Conservation (phyloP, 1,140 invertebrate species). For the Drosophila elegans region DNA sequence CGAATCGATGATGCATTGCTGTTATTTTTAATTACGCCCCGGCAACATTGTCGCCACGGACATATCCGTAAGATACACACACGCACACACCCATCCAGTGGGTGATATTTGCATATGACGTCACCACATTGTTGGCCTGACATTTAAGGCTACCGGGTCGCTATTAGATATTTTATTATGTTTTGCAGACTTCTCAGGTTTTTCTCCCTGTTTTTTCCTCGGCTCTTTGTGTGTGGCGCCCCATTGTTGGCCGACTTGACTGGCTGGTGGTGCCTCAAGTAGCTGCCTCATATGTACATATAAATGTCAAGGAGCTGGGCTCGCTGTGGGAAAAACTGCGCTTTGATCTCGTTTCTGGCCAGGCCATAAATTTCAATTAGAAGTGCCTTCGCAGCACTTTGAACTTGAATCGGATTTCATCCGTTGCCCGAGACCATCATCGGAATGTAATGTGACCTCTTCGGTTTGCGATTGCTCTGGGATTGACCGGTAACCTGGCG, state of each 20-base stretch:
- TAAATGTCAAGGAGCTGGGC: conserved; percentile 59
- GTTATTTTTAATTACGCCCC: conserved; percentile 73
- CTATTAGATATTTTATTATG: conserved; percentile 67
- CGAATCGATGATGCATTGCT: conserved; percentile 77
- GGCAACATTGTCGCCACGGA: conserved; percentile 51
- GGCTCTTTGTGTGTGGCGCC: conserved; percentile 41
- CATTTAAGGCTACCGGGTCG: conserved; percentile 75
- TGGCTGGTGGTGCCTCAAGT: conserved; percentile 30
- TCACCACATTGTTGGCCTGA: conserved; percentile 57
- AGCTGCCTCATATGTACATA: conserved; percentile 54
- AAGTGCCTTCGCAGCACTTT: conserved; percentile 34
- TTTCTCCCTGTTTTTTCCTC: conserved; percentile 42
- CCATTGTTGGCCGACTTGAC: conserved; percentile 43
- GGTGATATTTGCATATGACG: conserved; percentile 71
- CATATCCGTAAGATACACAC: conserved; percentile 51
- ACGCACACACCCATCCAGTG: conserved; percentile 31
- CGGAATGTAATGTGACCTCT: neutral
- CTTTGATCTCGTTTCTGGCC: conserved; percentile 57
- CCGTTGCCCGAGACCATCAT: neutral
- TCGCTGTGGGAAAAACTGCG: conserved; percentile 50
- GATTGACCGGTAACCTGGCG: conserved; percentile 18
- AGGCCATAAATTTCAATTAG: conserved; percentile 58
- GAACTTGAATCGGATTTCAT: conserved; percentile 35
- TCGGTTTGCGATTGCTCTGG: neutral
- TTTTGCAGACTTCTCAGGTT: conserved; percentile 51